phyloP scores from a whole-genome alignment of 2,888 invertebrate species.

The Yponomeuta cagnagella region DNA sequence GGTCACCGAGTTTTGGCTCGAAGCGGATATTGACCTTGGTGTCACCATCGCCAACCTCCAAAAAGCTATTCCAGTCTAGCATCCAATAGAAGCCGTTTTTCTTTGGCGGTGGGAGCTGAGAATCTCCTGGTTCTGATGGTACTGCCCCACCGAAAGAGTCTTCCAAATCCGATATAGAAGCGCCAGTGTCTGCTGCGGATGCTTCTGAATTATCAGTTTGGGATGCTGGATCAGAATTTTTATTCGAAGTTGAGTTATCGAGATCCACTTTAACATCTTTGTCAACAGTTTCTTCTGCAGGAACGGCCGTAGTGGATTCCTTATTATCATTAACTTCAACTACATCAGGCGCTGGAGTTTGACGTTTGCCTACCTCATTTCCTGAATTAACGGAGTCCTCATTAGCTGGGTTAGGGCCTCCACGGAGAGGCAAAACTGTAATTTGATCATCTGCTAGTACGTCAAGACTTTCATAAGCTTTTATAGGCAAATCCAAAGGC shows the following conservation, averaged over 20 bases:
- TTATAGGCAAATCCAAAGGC: constrained; percentile 57
- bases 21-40: constrained; percentile 86
- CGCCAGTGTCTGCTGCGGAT: constrained; percentile 53
- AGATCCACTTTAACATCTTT: not conserved
- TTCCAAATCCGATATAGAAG: constrained; percentile 80
- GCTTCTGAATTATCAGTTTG: constrained; percentile 34
- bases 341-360: constrained; percentile 24
- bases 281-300: not conserved
- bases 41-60: constrained; percentile 87
- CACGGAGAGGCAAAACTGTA: constrained; percentile 61
- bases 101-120: constrained; percentile 78
- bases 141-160: constrained; percentile 85
- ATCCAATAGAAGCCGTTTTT: constrained; percentile 89
- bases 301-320: not conserved
- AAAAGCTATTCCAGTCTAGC: constrained; percentile 90
- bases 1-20: constrained; percentile 87
- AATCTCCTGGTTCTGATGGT: constrained; percentile 73
- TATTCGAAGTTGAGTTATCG: constrained; percentile 20
- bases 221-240: constrained; percentile 28
- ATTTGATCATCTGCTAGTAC: constrained; percentile 57
- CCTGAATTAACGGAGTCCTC: constrained; percentile 27
- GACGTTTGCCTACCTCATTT: constrained; percentile 55
- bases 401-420: constrained; percentile 52
- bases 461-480: constrained; percentile 23
- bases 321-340: not conserved